Conservation (phyloP, 2,113 vertebrate species). For the Colistium nudipinnis region DNA sequence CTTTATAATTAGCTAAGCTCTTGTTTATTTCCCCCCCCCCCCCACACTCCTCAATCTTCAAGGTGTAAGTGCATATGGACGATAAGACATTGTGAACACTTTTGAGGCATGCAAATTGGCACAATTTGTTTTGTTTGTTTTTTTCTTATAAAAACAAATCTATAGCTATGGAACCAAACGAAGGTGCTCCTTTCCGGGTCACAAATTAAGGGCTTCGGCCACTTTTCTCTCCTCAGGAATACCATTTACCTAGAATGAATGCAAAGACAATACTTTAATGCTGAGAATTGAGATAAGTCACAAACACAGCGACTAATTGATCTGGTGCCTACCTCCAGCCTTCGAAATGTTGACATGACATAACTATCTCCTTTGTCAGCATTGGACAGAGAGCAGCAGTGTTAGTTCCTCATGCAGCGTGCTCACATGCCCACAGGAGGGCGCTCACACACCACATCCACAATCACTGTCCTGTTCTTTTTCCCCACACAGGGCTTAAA, state of each 20-base stretch:
- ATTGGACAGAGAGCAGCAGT: conserved; percentile 83
- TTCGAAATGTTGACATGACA: conserved; percentile 98
- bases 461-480: background rate
- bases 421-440: conserved; percentile 55
- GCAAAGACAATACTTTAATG: conserved; percentile 5
- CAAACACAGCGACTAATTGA: background rate
- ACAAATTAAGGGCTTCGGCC: conserved; percentile 93
- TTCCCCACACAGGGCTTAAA: background rate
- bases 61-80: conserved; percentile 39
- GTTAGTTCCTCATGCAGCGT: conserved; percentile 67
- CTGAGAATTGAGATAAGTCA: background rate
- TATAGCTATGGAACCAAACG: background rate
- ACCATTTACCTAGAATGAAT: conserved; percentile 93
- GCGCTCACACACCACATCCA: conserved; percentile 32
- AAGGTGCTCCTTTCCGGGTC: conserved; percentile 57
- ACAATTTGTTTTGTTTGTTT: conserved; percentile 57
- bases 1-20: conserved; percentile 28
- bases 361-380: conserved; percentile 98
- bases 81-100: conserved; percentile 28
- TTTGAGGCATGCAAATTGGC: conserved; percentile 73
- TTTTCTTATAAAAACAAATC: background rate
- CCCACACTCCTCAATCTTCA: conserved; percentile 11
- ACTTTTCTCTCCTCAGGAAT: conserved; percentile 99
- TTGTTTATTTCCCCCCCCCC: conserved; percentile 7
- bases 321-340: conserved; percentile 95